Base-by-base conservation (phyloP, 2,888 invertebrate genomes). In the Drosophila diplacantha region DNA sequence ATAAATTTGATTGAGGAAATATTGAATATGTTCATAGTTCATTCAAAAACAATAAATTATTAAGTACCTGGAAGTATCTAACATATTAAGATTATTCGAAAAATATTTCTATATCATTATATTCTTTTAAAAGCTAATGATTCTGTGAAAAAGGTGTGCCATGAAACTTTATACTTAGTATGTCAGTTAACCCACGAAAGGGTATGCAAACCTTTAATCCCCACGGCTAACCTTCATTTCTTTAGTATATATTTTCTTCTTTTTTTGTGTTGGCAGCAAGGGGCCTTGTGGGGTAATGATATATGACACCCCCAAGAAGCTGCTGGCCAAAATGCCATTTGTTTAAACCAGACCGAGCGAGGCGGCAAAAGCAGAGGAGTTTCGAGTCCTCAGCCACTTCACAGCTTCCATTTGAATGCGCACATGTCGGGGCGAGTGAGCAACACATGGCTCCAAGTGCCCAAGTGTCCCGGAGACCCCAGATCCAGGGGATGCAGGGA, bases 321-420 rank as follows among this genome's bases (percentile, higher is more conserved):
- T 81, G 67, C 73, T 74, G 82, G 71, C 75, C 67, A 78, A 75
- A 69, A 69, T 61, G 61, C 81, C 78, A 81, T 78, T 83, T 78
- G 83, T 81, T 81, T 62, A 79, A 83, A 74, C 64, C 70, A 57
- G 63, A 20, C 63, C 44, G 68, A 58, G 66, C 39, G 35, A 34
- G 43, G 55, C 55, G 59, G 46, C 53, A 8, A 18, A 32, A 50
- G 56, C 39, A 46, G 31, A 34, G 34, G 53, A 43, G 44, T 44
- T 44, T 29, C 44, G 44, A 44, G 41, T 59, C 58, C 49, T 58
- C 51, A 44, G 55, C 34, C 60, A 51, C 37, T 68, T 77, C 75
- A 74, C 82, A 79, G 78, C 82, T 80, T 80, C 82, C 83, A 81
- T 79, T 83, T 82, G 83, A 82, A 74, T 80, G 83, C 74, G 59